Evolutionary conservation across 1,140 invertebrate species (phyloP), one percentile per base, ranked within the genome.

Genomic region (Cotesia glomerata): DNA sequence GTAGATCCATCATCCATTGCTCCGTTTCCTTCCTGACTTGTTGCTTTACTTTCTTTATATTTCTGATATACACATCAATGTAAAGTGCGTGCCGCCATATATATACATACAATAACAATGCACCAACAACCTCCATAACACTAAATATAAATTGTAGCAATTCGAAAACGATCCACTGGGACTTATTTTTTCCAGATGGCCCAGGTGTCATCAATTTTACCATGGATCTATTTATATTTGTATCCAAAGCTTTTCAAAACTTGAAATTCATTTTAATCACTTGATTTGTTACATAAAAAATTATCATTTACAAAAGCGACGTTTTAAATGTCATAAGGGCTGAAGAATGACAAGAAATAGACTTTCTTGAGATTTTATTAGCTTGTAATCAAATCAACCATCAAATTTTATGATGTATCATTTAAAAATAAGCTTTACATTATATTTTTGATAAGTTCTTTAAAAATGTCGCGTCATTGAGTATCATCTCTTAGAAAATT

Each of bases 1-100:
- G 66, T 45, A 58, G 39, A 77, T 75, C 75, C 72, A 76, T 76
- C 74, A 65, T 52, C 69, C 69, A 32, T 16, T 2, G 18, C 54
- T 64, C 56, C 65, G 36, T 45, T 45, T 56, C 61, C 54, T 61
- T 73, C 58, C 52, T 34, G 61, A 49, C 34, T 34, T 34, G 26
- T 26, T 18, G 34, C 34, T 45, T n/a, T 39, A 13, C 39, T 45
- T 64, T 35, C 36, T 36, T 13, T 35, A 51, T 78, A 74, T 26
- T 76, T 71, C 18, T 66, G 72, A 45, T 45, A 18, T 34, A 58
- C 56, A 18, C 36, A 9, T 36, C 66, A 45, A 67, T 69, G 69
- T 58, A 11, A 75, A 67, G 13, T 45, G n/a, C 32, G 59, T 61
- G 54, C 45, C 49, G 39, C 39, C 39, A 9, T 51, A 71, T 51